phyloP scores from a whole-genome alignment of 2,888 invertebrate species.

The Cryptus armator region DNA sequence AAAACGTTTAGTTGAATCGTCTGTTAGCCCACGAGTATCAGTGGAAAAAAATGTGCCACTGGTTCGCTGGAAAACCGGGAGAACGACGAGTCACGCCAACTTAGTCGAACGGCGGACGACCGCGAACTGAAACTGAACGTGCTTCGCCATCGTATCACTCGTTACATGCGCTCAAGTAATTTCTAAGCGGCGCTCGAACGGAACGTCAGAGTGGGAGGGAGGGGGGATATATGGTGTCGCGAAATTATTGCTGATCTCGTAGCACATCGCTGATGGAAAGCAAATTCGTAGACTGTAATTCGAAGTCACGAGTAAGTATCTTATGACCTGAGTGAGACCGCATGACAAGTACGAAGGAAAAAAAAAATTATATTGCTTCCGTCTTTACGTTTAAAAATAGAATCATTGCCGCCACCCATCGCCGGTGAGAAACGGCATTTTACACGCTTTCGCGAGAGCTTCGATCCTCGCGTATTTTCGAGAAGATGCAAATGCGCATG shows the following conservation, averaged over 20 bases:
- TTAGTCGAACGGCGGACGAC: slow-evolving; percentile 70
- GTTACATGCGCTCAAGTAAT: slow-evolving; percentile 48
- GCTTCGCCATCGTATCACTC: slow-evolving; percentile 23
- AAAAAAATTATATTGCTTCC: slow-evolving; percentile 10
- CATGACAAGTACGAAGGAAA: slow-evolving; percentile 4
- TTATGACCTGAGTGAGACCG: slow-evolving; percentile 25
- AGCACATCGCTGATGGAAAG: neutral
- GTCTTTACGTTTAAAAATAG: slow-evolving; percentile 39
- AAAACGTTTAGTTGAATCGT: neutral
- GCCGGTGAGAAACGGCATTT: neutral
- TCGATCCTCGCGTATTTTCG: slow-evolving; percentile 2
- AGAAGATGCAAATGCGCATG: slow-evolving; percentile 2
- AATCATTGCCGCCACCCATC: neutral
- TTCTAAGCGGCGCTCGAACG: neutral
- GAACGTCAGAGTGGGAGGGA: neutral
- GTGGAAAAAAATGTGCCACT: slow-evolving; percentile 58
- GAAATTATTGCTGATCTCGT: slow-evolving; percentile 42
- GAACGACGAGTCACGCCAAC: slow-evolving; percentile 28
- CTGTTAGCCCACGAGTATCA: slow-evolving; percentile 13
- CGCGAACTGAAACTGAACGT: slow-evolving; percentile 73
- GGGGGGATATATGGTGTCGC: slow-evolving; percentile 16
- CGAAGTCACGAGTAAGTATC: slow-evolving; percentile 38
- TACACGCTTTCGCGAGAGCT: neutral
- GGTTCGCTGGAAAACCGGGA: slow-evolving; percentile 40
- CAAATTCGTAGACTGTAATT: neutral